These are phyloP conservation scores for Apotomis turbidana DNA, from an alignment of 2,888 invertebrate species.

Conservation along the genomic window DNA sequence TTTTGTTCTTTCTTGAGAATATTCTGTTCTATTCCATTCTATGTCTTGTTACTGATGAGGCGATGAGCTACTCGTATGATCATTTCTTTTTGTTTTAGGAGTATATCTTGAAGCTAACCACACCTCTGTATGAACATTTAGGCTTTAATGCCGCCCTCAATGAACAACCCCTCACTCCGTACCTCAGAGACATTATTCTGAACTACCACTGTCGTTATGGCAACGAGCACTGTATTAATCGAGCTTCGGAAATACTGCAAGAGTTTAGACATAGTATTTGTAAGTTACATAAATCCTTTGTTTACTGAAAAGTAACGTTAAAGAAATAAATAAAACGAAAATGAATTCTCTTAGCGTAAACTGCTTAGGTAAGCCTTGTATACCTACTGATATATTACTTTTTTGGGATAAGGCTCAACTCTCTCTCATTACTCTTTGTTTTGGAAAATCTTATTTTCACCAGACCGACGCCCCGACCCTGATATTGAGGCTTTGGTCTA, in stretches of 20 bases:
- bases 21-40: too few relatives aligned
- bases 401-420: too few relatives aligned
- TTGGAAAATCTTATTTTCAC: neutral
- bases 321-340: too few relatives aligned
- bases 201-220: constrained; percentile 70
- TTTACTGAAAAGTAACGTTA: too few relatives aligned
- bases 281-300: constrained; percentile 52
- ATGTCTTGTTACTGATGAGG: too few relatives aligned
- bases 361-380: too few relatives aligned
- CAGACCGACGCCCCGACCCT: constrained; percentile 61
- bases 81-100: constrained; percentile 50
- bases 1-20: too few relatives aligned
- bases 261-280: constrained; percentile 68
- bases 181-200: constrained; percentile 70
- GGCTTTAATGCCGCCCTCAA: constrained; percentile 59
- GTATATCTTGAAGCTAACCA: constrained; percentile 63
- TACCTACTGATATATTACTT: too few relatives aligned
- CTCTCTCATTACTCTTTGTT: too few relatives aligned
- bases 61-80: too few relatives aligned
- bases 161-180: constrained; percentile 72
- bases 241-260: constrained; percentile 61
- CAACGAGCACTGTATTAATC: constrained; percentile 62
- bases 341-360: too few relatives aligned
- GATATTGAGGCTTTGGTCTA: constrained; percentile 89
- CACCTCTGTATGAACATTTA: constrained; percentile 64